Base-by-base conservation (phyloP, 2,888 invertebrate genomes). In the Stegophylla sp. region DNA sequence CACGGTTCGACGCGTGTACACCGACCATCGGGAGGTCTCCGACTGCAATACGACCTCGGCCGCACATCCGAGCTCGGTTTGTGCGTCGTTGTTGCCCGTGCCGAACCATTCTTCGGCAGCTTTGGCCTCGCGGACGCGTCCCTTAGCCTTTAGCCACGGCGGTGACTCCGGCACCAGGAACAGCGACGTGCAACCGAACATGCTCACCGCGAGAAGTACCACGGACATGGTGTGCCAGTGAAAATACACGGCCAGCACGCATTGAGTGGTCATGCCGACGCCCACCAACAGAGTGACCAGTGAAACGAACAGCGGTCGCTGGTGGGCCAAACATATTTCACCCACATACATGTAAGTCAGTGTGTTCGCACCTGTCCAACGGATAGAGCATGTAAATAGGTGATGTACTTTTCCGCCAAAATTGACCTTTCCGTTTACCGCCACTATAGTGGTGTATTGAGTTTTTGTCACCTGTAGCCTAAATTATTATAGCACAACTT, bases 121-220 rank as follows among this genome's bases (percentile, higher is more conserved):
- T 20, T 20, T 23, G 5, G 82, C 72, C 56, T 66, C 10, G 17
- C 17, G 43, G 20, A n/a, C 15, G 3, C 74, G 41, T 1, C 82
- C 72, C 53, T 34, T 51, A 43, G 73, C 15, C 28, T 45, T 66
- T 3, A 82, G 59, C 82, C 82, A 82, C 17, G 56, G 28, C 48
- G 82, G 82, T 43, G 82, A 72, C 26, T 82, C 82, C 26, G 74
- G 82, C 10, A 82, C 4, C 15, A 48, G 3, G 43, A 67, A 45
- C 23, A 74, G 17, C 3, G 66, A 43, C 13, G 41, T 53, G 15
- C 53, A n/a, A 23, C 53, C 64, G 17, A 45, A 15, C 13, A 23
- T 34, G 9, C 66, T 66, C 48, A 48, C 15, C 15, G 26, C 73
- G 3, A 43, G 5, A 12, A 72, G 66, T 5, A 56, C 53, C 9